Evolutionary conservation across 2,888 invertebrate species (phyloP), one percentile per base, ranked within the genome.

Genomic region (Toxonevra muliebris): DNA sequence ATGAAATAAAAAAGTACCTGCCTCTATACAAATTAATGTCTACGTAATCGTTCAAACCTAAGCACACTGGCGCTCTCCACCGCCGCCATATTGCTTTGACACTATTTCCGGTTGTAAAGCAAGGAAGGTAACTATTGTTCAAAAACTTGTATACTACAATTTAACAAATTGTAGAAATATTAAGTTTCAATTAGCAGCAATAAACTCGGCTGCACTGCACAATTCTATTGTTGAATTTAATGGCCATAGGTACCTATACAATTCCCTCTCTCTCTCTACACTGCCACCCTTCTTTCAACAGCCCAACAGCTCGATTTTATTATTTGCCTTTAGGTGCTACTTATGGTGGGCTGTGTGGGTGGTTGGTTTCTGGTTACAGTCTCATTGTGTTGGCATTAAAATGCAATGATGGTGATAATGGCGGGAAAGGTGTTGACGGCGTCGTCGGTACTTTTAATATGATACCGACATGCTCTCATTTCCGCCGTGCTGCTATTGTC

Each of bases 51-150:
- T 30, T 30, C 30, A 30, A 30, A 30, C 30, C 30, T 30, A 7
- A 30, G 30, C 30, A 7, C 30, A 30, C 30, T 30, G 2, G 30
- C 30, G 30, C 2, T 65, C 70, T 68, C 71, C 70, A 70, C 71
- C 65, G 68, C 53, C 72, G 72, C 68, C 72, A 70, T 72, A 72
- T 72, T 72, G 72, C 70, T 70, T 70, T 72, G 70, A 70, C 72
- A 72, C 72, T 60, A 66, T 60, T 65, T 70, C 70, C 72, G 65
- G 62, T 67, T 66, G 57, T 30, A 30, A 30, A 30, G 30, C 30
- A 2, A 30, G 30, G 30, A 7, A 30, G 7, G 30, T 30, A 30
- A 30, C 30, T 30, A 30, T 30, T 30, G 7, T 30, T 30, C 30
- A 4, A 7, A 4, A 30, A 30, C 30, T 30, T 30, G 30, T 30